A percentile compares a stretch with the other conserved stretches of the same genome.
Conservation (phyloP, 2,888 invertebrate genomes). For the Pseudolycoriella hygida region DNA sequence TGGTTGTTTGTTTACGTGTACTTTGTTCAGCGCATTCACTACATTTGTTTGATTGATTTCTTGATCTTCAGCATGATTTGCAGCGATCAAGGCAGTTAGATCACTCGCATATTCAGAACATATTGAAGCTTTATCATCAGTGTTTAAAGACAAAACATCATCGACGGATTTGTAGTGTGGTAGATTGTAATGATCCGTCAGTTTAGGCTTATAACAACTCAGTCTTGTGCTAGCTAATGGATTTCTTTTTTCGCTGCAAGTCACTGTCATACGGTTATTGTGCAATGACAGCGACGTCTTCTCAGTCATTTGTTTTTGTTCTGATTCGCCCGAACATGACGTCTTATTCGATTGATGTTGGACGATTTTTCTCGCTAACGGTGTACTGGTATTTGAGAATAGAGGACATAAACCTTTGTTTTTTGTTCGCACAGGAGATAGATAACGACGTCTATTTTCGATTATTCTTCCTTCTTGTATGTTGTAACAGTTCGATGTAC, state of each 20-base stretch:
- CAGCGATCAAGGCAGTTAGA: background rate
- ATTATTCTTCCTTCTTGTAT: conserved; percentile 8
- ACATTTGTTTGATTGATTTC: background rate
- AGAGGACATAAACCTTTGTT: conserved; percentile 5
- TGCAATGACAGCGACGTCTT: too few species aligned
- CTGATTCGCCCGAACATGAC: background rate
- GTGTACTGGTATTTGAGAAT: background rate
- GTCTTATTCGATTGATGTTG: background rate
- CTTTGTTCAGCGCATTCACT: too few species aligned
- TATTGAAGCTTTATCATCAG: background rate
- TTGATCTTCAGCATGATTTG: background rate
- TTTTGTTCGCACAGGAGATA: conserved; percentile 8
- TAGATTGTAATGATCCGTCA: background rate
- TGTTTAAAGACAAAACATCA: conserved; percentile 7
- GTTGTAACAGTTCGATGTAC: conserved; percentile 8
- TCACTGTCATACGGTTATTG: too few species aligned
- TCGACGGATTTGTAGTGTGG: conserved; percentile 8
- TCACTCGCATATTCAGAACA: background rate
- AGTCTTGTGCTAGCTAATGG: conserved; percentile 8
- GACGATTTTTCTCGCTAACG: background rate
- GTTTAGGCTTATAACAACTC: conserved; percentile 8
- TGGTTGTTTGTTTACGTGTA: too few species aligned
- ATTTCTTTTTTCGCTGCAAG: conserved; percentile 8
- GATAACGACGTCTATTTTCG: conserved; percentile 4
- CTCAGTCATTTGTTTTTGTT: too few species aligned